phyloP scores from a whole-genome alignment of 2,888 invertebrate genomes.

The Hypomecis punctinalis region DNA sequence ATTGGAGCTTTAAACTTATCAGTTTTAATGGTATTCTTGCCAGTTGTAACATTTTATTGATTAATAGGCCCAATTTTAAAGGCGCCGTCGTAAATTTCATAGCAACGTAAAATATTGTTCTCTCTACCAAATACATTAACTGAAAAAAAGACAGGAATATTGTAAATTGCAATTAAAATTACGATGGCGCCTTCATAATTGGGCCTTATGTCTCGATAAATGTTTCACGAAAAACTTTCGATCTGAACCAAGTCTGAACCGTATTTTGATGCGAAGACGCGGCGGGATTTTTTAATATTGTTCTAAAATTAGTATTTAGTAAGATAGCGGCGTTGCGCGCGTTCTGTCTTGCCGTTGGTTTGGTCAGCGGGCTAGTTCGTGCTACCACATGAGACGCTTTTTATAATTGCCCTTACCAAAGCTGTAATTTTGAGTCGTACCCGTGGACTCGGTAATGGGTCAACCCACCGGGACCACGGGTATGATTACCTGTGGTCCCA shows the following conservation, averaged over 20 bases:
- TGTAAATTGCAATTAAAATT: conserved; percentile 11
- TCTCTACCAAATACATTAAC: no score
- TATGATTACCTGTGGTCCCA: no score
- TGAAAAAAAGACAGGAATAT: no score
- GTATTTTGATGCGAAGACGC: conserved; percentile 31
- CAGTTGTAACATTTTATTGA: conserved; percentile 17
- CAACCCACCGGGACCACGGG: no score
- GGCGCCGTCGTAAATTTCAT: no score
- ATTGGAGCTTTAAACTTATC: not conserved
- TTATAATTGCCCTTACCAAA: not conserved
- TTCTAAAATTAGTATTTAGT: conserved; percentile 29
- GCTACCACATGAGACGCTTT: conserved; percentile 11
- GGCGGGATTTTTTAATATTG: conserved; percentile 22
- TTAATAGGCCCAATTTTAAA: no score
- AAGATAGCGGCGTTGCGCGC: conserved; percentile 32
- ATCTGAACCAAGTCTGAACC: conserved; percentile 13
- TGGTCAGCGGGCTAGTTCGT: conserved; percentile 1
- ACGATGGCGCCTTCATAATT: no score
- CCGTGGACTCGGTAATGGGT: no score
- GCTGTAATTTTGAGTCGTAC: not conserved
- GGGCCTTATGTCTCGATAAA: conserved; percentile 32
- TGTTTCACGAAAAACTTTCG: conserved; percentile 5
- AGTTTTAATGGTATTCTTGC: conserved; percentile 28
- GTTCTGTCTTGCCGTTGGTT: conserved; percentile 32
- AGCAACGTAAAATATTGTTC: no score